These are phyloP conservation scores for Anthrax anthrax DNA, from an alignment of 2,888 invertebrate genomes.

Conservation along the genomic window DNA sequence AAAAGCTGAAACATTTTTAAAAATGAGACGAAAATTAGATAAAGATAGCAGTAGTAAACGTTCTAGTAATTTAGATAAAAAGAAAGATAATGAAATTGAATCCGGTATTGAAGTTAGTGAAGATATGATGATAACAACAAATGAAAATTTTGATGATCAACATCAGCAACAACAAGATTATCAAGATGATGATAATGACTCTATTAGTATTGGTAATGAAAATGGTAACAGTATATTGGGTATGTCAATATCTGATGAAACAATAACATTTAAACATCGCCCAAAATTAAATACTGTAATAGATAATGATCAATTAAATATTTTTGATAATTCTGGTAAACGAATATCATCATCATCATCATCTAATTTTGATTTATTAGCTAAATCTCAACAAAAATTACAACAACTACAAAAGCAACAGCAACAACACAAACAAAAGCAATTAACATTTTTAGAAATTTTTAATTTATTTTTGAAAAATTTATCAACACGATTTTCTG, in stretches of 20 bases:
- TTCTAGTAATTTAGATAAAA: constrained; percentile 13
- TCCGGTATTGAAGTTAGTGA: constrained; percentile 33
- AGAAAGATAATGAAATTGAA: constrained; percentile 28
- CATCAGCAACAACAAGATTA: background rate
- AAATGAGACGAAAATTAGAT: background rate
- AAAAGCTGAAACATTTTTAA: background rate
- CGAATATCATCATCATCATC: background rate
- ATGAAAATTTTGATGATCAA: background rate
- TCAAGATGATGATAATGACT: background rate
- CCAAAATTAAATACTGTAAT: background rate
- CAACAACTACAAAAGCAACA: background rate
- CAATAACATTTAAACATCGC: background rate
- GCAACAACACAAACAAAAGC: background rate
- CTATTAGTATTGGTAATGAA: too few species aligned
- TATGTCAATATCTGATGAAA: background rate
- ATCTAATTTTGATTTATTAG: background rate
- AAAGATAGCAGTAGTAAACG: background rate
- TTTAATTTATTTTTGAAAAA: background rate
- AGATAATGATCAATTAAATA: background rate
- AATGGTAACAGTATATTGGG: background rate
- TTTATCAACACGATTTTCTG: background rate
- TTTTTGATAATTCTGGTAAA: too few species aligned
- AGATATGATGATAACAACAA: constrained; percentile 22
- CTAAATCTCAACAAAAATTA: background rate
- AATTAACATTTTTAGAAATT: background rate